Percentiles rank a stretch among this genome's conserved stretches.
Conservation (phyloP, 2,797 vertebrate genomes). For the Carduelis carduelis region DNA sequence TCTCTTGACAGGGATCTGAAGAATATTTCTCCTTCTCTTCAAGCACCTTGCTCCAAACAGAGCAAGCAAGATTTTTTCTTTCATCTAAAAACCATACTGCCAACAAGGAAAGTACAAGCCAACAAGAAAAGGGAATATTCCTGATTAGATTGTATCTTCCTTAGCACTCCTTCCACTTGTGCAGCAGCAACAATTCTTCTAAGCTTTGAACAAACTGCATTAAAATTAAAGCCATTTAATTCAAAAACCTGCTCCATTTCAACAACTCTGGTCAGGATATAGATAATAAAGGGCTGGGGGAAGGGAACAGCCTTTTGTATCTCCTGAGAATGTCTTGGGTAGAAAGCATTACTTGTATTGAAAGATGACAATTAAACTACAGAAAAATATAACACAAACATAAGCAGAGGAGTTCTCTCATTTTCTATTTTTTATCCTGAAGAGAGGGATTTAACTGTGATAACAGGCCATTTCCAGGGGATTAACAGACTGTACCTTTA, state of each 20-base stretch:
- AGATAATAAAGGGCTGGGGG: neutral
- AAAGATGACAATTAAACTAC: neutral
- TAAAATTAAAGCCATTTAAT: slow-evolving; percentile 53
- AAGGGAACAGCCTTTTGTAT: neutral
- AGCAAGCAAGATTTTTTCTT: neutral
- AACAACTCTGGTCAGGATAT: neutral
- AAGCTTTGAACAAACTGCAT: slow-evolving; percentile 7
- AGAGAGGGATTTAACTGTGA: neutral
- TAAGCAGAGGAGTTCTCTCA: neutral
- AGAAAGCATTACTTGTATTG: neutral
- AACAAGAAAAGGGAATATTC: slow-evolving; percentile 6
- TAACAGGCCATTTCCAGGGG: neutral
- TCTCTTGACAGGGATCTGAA: neutral
- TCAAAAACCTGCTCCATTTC: slow-evolving; percentile 28
- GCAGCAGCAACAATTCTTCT: neutral
- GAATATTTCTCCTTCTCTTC: neutral
- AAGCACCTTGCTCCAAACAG: neutral
- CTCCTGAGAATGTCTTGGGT: neutral
- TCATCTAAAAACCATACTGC: neutral
- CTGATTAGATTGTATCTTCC: neutral
- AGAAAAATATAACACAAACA: neutral
- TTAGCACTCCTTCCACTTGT: neutral
- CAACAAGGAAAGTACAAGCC: neutral
- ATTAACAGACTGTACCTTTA: neutral
- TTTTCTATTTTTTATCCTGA: neutral